Conservation (phyloP, 1,140 invertebrate genomes). For the Alviniconcha marisindica region DNA sequence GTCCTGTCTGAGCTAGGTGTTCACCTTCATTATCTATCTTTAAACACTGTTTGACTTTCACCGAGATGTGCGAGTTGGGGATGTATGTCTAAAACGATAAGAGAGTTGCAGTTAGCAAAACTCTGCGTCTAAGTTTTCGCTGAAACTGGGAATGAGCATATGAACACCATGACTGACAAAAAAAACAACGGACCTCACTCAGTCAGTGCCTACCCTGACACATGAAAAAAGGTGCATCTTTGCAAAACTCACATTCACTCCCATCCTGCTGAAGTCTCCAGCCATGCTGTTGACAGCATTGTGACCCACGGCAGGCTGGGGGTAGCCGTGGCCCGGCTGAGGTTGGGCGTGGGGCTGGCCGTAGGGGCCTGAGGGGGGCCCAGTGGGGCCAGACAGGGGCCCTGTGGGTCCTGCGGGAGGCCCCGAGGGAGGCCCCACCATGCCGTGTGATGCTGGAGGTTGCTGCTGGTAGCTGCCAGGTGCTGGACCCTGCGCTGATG, state of each 20-base stretch:
- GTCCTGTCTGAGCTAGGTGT: too few species aligned
- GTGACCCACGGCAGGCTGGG: background rate
- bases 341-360: background rate
- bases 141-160: too few species aligned
- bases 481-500: constrained; percentile 3
- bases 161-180: too few species aligned
- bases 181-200: too few species aligned
- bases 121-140: too few species aligned
- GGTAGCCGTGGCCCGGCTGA: background rate
- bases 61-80: too few species aligned
- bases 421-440: constrained; percentile 1
- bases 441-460: constrained; percentile 22
- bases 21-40: too few species aligned
- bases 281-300: constrained; percentile 32
- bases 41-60: too few species aligned
- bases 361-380: background rate
- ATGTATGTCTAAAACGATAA: too few species aligned
- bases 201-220: too few species aligned
- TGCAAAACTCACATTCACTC: constrained; percentile 33
- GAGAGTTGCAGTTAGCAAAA: too few species aligned
- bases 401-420: constrained; percentile 21
- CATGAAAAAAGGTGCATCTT: too few species aligned
- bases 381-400: background rate
- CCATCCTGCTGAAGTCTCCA: constrained; percentile 33
- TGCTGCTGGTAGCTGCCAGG: background rate